Evolutionary conservation across 2,113 vertebrate species (phyloP), one percentile per base, ranked within the genome.

Genomic region (Neotoma lepida): DNA sequence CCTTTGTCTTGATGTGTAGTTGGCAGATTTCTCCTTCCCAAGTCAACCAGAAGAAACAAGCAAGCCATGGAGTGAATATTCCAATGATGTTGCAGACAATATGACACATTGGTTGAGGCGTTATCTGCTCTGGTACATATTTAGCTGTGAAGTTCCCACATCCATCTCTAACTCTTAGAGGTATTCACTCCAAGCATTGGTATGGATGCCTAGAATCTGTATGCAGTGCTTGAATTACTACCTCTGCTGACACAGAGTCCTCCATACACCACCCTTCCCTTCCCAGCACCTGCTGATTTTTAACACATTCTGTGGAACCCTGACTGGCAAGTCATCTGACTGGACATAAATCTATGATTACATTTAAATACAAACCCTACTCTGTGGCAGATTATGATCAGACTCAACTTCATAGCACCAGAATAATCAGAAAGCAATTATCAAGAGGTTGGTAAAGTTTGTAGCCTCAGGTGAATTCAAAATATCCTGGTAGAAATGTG

Each of bases 381-480:
- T 0, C 12, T n/a, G 24, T n/a, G 39, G 39, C 73, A 51, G 44
- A 88, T 77, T 71, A n/a, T 18, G 76, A 71, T 71, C 70, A 9
- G 33, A 64, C 35, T 73, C 78, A 46, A 71, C 82, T 64, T 89
- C 71, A 58, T 56, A 56, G 66, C 24, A 44, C 66, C 44, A 49
- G 74, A 94, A 51, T 39, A 86, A 74, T 66, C 24, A 78, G 56
- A 89, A 86, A 46, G 61, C 89, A 94, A 80, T 92, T 86, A 73
- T 30, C 84, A 74, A 89, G 71, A 89, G 91, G 56, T 73, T 86
- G 66, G 73, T 80, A 71, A 78, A 73, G 80, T 81, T 22, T 10
- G 33, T 46, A 64, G 63, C 71, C 17, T 78, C 39, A 58, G 63
- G 88, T 80, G 46, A 86, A 56, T 77, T 96, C 44, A 71, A 89